Conservation (phyloP, 2,113 vertebrate species). For the Fregata magnificens region DNA sequence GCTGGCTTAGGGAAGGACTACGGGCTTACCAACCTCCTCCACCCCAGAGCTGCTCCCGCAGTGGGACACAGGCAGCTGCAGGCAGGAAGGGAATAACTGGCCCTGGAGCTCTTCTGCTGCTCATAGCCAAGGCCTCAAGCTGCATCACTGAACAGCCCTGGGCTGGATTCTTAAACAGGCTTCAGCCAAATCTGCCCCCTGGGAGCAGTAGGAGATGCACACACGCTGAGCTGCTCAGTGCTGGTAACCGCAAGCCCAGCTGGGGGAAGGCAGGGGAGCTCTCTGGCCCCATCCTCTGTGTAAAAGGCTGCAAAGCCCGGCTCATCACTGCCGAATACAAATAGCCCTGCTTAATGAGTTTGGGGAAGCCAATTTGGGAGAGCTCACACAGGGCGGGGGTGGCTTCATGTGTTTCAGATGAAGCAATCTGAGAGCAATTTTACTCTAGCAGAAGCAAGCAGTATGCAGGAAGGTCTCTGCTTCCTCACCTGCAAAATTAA, state of each 20-base stretch:
- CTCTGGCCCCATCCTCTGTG: background rate
- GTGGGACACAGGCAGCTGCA: background rate
- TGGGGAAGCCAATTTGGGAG: background rate
- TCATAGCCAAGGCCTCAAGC: background rate
- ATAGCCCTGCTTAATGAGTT: background rate
- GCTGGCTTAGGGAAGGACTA: background rate
- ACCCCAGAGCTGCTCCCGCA: background rate
- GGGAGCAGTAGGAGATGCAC: background rate
- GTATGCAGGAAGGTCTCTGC: background rate
- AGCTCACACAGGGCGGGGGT: background rate
- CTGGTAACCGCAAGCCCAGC: background rate
- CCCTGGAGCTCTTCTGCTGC: background rate
- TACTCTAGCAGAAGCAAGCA: background rate
- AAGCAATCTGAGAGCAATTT: background rate
- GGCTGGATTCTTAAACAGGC: background rate
- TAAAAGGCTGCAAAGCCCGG: background rate
- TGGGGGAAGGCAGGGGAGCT: background rate
- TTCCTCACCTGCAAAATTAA: slow-evolving; percentile 1
- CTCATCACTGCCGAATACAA: background rate
- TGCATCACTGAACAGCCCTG: background rate
- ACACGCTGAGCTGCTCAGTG: fast-evolving
- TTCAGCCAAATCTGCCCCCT: background rate
- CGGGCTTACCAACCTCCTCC: background rate
- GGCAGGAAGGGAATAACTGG: background rate
- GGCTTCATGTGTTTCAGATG: background rate